Conservation (phyloP, 1,140 invertebrate genomes). For the Caenorhabditis remanei region DNA sequence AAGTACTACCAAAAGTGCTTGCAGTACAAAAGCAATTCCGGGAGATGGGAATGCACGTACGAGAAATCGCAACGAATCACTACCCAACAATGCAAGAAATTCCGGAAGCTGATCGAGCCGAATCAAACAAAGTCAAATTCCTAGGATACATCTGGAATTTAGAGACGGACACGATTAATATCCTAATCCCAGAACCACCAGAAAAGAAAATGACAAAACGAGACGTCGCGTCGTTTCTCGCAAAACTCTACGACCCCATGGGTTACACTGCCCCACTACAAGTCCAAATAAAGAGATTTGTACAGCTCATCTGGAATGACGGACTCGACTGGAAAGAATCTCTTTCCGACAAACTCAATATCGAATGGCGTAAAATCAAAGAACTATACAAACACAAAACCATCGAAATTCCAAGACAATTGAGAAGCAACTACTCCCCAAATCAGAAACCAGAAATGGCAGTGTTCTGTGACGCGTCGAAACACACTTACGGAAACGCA, state of each 20-base stretch:
- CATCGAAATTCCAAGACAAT: conserved; percentile 9
- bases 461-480: conserved; percentile 22
- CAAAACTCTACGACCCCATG: conserved; percentile 54
- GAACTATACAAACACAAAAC: neutral
- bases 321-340: conserved; percentile 49
- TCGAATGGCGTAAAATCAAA: conserved; percentile 45
- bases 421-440: neutral
- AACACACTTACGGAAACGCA: neutral
- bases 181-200: conserved; percentile 20
- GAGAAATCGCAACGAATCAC: neutral
- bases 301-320: conserved; percentile 56
- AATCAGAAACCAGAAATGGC: neutral
- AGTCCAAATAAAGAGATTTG: conserved; percentile 33
- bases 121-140: neutral
- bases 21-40: neutral
- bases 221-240: neutral
- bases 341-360: neutral
- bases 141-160: conserved; percentile 1
- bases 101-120: neutral
- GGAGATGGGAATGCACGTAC: neutral
- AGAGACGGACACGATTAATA: neutral
- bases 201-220: conserved; percentile 53
- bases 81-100: neutral
- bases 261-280: conserved; percentile 54
- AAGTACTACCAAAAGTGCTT: neutral